Base-by-base conservation (phyloP, 1,140 invertebrate species). In the Pararge aegeria region DNA sequence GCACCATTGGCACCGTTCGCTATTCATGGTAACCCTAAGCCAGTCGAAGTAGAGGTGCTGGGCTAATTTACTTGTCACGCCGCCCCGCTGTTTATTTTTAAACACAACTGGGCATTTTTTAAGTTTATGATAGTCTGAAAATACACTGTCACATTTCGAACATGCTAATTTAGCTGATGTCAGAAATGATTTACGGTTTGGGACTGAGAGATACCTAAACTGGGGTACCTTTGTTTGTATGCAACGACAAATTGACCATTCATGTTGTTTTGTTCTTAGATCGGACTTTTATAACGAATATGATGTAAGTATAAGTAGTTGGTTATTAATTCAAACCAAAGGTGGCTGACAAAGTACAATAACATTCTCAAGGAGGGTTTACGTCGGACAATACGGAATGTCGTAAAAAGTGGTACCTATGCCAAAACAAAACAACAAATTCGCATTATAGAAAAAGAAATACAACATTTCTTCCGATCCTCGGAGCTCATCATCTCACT, bases 21-120 rank as follows among this genome's bases (percentile, higher is more conserved):
- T n/a, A n/a, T n/a, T 37, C 34, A 42, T 42, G 44, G 44, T 46
- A 15, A 46, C 44, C 44, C 18, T 46, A 20, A n/a, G 13, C 7
- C 9, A 42, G 38, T n/a, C 40, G 38, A 10, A 10, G 38, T 16
- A 27, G 56, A 51, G 49, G 60, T 50, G 70, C 49, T 30, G 52
- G 53, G 61, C 76, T 83, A 79, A 83, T 80, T 80, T 76, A 79
- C 52, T 74, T 80, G 80, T 80, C 80, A 76, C 66, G 59, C 15
- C 56, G 5, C 15, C 38, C 44, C 44, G 19, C 13, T 62, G 65
- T 71, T 75, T 79, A 75, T 75, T 80, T 73, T 73, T 63, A 67
- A 71, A 72, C 63, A 70, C 27, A 52, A 34, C 40, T 30, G 24
- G 42, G 42, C 24, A 21, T 61, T 60, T 61, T 61, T 61, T 48